Conservation (phyloP, 2,113 vertebrate species). For the Pterophyllum scalare region DNA sequence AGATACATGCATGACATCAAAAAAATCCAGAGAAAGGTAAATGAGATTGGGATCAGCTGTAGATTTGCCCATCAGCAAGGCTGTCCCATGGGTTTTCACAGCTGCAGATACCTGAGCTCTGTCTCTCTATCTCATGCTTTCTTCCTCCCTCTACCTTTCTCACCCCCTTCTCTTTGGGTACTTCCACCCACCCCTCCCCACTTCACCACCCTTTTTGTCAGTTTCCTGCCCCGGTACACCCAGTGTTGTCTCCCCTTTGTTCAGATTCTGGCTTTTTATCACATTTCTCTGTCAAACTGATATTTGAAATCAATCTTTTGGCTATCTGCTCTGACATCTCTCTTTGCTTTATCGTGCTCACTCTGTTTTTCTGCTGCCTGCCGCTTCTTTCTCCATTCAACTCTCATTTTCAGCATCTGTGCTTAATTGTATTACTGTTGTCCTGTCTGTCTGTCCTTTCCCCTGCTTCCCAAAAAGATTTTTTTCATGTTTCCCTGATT, state of each 20-base stretch:
- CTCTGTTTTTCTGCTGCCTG: background rate
- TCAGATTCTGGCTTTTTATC: constrained; percentile 29
- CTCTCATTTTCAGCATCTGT: background rate
- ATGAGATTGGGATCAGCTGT: constrained; percentile 49
- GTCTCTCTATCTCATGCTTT: constrained; percentile 13
- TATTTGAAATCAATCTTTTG: constrained; percentile 40
- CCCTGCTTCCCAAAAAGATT: background rate
- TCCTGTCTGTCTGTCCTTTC: background rate
- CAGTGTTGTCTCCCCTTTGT: constrained; percentile 1
- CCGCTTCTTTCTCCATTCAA: background rate
- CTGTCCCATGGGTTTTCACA: constrained; percentile 51
- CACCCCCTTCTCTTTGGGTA: background rate
- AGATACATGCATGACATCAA: constrained; percentile 1
- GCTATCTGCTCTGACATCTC: constrained; percentile 12
- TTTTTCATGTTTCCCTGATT: background rate
- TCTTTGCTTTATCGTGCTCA: background rate
- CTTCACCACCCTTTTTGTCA: background rate
- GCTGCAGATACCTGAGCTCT: constrained; percentile 51
- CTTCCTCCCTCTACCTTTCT: background rate
- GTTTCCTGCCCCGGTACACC: background rate
- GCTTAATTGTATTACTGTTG: background rate
- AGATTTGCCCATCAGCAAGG: constrained; percentile 49
- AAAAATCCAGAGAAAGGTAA: constrained; percentile 15
- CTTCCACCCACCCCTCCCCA: background rate
- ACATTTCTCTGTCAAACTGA: constrained; percentile 14